These are phyloP conservation scores for Synergus japonicus DNA, from an alignment of 2,888 invertebrate genomes.

Conservation along the genomic window DNA sequence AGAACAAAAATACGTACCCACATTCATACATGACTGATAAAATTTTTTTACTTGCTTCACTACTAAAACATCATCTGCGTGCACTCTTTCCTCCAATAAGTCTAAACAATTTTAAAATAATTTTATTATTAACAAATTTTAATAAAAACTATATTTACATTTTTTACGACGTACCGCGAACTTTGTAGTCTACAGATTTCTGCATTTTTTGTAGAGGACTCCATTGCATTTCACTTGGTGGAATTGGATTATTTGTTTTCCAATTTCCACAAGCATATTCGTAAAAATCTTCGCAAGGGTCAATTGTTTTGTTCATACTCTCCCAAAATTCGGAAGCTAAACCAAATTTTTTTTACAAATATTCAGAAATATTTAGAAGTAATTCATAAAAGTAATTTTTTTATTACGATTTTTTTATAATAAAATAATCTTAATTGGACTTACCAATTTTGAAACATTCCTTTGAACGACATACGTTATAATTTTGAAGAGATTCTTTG, in stretches of 20 bases:
- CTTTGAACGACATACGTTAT: not conserved
- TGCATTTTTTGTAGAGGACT: not conserved
- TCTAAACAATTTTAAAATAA: conserved; percentile 18
- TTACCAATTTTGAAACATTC: conserved; percentile 30
- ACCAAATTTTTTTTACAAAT: not conserved
- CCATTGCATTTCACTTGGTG: conserved; percentile 20
- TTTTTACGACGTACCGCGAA: conserved; percentile 2
- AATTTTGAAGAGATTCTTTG: too few relatives aligned
- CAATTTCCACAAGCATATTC: conserved; percentile 72
- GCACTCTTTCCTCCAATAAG: conserved; percentile 46
- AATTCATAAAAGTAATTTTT: not conserved
- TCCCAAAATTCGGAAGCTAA: conserved; percentile 40
- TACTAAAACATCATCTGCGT: conserved; percentile 44
- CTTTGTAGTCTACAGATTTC: not conserved
- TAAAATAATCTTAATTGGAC: not conserved
- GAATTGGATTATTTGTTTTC: conserved; percentile 17
- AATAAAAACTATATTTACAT: not conserved
- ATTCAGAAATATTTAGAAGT: not conserved
- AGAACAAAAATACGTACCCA: conserved; percentile 40
- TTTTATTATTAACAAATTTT: not conserved
- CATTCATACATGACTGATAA: conserved; percentile 49
- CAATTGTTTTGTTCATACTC: conserved; percentile 68
- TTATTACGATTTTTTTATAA: not conserved
- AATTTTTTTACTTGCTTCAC: conserved; percentile 47
- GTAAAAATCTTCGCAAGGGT: conserved; percentile 77